A percentile compares a stretch with the other conserved stretches of the same genome.
These are phyloP conservation scores for Torymus texanus DNA, from an alignment of 2,888 invertebrate genomes.

Conservation along the genomic window DNA sequence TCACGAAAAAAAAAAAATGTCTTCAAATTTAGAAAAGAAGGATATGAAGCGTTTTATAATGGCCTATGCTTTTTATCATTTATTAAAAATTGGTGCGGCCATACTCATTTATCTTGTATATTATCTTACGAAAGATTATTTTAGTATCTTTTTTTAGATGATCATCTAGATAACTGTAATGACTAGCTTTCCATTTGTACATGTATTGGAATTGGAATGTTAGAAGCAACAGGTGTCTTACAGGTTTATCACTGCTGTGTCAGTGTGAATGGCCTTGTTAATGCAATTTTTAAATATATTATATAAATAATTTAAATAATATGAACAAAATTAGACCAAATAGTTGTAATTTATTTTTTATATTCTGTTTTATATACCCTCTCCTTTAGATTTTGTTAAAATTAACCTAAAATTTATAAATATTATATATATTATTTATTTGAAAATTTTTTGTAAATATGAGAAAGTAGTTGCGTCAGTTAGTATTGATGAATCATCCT, in stretches of 20 bases:
- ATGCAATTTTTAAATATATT: conserved; percentile 48
- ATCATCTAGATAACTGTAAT: conserved; percentile 45
- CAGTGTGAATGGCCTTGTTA: conserved; percentile 43
- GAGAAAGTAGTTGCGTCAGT: not conserved
- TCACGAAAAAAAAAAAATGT: conserved; percentile 22
- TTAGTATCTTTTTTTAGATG: conserved; percentile 44
- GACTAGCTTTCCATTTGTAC: conserved; percentile 31
- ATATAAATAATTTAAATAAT: conserved; percentile 48
- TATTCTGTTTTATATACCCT: conserved; percentile 5
- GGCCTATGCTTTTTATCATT: conserved; percentile 51
- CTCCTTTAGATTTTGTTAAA: not conserved
- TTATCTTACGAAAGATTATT: conserved; percentile 42
- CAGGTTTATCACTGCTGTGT: conserved; percentile 34
- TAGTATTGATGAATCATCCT: conserved; percentile 15
- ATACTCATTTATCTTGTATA: conserved; percentile 48
- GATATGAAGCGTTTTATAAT: conserved; percentile 42
- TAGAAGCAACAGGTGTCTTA: conserved; percentile 53
- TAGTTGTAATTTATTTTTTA: conserved; percentile 8
- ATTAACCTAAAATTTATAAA: conserved; percentile 37
- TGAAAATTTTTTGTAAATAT: conserved; percentile 9
- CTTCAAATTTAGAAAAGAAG: conserved; percentile 30
- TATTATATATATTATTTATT: not conserved
- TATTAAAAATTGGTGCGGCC: conserved; percentile 49
- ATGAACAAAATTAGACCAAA: conserved; percentile 37
- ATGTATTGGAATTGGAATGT: conserved; percentile 44